Percentiles rank a stretch among this genome's conserved stretches.
Evolutionary conservation across 2,113 vertebrate genomes (phyloP).

Genomic region (Ceyx melanurus): DNA sequence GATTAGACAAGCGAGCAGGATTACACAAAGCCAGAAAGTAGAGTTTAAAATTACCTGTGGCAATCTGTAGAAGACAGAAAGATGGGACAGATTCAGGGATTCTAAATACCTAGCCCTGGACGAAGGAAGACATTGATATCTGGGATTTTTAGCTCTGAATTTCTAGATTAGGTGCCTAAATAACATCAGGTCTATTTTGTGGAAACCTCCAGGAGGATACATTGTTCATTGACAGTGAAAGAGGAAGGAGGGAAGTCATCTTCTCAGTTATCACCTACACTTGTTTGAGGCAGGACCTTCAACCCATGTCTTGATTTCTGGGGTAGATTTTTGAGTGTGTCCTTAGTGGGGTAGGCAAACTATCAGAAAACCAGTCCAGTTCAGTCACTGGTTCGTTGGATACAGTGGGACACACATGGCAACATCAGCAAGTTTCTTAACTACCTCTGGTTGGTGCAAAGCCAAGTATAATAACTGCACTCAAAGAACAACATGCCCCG

Average conservation of each 20-base stretch:
- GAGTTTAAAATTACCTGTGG: neutral
- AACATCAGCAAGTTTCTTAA: neutral
- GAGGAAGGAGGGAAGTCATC: accelerated
- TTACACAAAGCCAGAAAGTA: neutral
- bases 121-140: neutral
- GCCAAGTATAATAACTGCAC: neutral
- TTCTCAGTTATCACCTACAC: neutral
- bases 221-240: neutral
- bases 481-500: neutral
- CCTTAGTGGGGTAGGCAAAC: accelerated
- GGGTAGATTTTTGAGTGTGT: neutral
- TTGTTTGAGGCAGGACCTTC: neutral
- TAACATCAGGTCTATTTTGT: neutral
- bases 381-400: neutral
- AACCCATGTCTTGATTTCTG: neutral
- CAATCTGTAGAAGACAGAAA: neutral
- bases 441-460: neutral
- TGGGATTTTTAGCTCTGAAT: neutral
- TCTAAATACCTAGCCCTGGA: neutral
- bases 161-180: neutral
- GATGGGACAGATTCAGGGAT: neutral
- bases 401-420: neutral
- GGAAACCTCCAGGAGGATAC: neutral
- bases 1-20: neutral
- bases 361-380: neutral